phyloP scores from a whole-genome alignment of 2,888 invertebrate species.

The Hesperia comma region DNA sequence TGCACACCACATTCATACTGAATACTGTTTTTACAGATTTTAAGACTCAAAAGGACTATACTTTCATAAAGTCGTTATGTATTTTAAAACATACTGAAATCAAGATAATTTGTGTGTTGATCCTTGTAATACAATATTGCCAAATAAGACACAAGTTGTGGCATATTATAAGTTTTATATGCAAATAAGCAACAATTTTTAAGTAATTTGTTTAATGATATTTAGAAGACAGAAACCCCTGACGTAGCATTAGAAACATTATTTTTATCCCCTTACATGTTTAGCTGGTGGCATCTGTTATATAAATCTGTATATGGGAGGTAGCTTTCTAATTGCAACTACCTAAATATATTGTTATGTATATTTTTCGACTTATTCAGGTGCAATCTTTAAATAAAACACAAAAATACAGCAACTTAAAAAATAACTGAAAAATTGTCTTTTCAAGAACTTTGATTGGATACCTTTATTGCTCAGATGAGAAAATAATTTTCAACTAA shows the following conservation, averaged over 20 bases:
- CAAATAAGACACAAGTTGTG: slow-evolving; percentile 19
- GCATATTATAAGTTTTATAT: slow-evolving; percentile 21
- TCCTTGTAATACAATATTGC: not conserved
- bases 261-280: slow-evolving; percentile 1
- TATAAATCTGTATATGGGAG: slow-evolving; percentile 9
- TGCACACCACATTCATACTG: not conserved
- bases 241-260: slow-evolving; percentile 10
- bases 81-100: not conserved
- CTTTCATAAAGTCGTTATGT: not conserved
- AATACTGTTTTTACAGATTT: not conserved
- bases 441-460: no score
- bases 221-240: slow-evolving; percentile 11
- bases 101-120: not conserved
- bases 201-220: slow-evolving; percentile 20
- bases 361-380: no score
- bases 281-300: slow-evolving; percentile 8
- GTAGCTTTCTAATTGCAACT: not conserved
- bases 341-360: no score
- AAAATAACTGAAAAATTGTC: no score
- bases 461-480: no score
- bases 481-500: no score
- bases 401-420: no score
- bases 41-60: not conserved
- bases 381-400: no score
- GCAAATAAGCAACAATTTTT: not conserved